phyloP scores from a whole-genome alignment of 2,797 vertebrate genomes.

The Phylloscopus collybita region DNA sequence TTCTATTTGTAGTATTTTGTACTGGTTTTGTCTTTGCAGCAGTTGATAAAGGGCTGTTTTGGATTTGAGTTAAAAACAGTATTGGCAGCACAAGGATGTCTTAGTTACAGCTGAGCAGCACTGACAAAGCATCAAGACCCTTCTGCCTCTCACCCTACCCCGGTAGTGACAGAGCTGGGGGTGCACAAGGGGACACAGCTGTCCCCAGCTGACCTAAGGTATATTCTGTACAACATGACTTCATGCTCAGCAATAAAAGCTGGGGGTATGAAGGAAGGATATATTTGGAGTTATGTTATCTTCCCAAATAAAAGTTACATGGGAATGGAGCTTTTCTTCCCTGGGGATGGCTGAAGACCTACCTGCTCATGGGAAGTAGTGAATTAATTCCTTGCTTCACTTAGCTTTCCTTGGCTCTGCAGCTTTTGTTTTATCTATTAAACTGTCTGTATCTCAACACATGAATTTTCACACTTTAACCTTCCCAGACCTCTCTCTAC shows the following conservation, averaged over 20 bases:
- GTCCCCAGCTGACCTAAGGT: background rate
- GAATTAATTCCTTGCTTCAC: background rate
- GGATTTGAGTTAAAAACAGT: background rate
- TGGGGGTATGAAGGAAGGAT: background rate
- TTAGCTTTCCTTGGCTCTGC: background rate
- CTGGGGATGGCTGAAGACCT: background rate
- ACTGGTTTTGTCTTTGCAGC: background rate
- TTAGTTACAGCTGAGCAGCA: background rate
- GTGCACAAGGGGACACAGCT: background rate
- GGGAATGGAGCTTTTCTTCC: background rate
- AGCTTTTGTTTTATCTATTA: background rate
- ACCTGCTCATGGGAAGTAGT: background rate
- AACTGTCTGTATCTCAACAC: background rate
- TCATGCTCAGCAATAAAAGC: background rate
- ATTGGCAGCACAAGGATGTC: background rate
- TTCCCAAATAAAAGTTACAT: background rate
- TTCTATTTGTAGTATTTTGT: background rate
- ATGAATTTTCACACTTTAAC: background rate
- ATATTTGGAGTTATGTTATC: background rate
- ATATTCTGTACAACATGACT: background rate
- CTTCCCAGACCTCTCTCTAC: background rate
- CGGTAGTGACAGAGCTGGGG: accelerated
- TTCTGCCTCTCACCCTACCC: background rate
- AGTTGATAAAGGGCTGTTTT: background rate
- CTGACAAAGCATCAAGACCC: background rate